Conservation (phyloP, 2,888 invertebrate species). For the Plebejus melissa region DNA sequence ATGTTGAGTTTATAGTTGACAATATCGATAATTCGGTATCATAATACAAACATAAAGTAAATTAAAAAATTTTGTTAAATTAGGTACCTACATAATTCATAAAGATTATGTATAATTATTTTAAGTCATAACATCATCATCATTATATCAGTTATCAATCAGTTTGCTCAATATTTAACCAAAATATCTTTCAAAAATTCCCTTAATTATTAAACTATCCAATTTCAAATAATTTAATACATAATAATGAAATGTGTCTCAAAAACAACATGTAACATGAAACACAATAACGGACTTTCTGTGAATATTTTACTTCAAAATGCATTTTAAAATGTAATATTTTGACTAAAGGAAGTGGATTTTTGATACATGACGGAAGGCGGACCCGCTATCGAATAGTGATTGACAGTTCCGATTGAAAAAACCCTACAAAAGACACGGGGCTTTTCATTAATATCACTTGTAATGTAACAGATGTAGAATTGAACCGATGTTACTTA, state of each 20-base stretch:
- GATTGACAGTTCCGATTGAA: slow-evolving; percentile 57
- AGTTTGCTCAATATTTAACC: too few species aligned
- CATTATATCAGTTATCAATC: too few species aligned
- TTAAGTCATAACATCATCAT: too few species aligned
- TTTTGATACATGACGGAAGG: slow-evolving; percentile 49
- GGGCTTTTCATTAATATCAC: slow-evolving; percentile 29
- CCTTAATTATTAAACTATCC: too few species aligned
- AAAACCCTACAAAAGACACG: slow-evolving; percentile 35
- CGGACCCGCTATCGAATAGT: slow-evolving; percentile 58
- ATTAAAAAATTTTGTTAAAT: too few species aligned
- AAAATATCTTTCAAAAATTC: too few species aligned
- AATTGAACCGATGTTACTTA: slow-evolving; percentile 13
- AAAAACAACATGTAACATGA: too few species aligned
- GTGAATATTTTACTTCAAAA: not conserved
- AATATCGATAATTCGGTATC: not conserved
- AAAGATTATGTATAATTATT: too few species aligned
- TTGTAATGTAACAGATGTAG: slow-evolving; percentile 23
- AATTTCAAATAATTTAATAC: too few species aligned
- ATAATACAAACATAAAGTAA: not conserved
- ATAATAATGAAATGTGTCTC: too few species aligned
- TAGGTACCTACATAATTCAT: not conserved
- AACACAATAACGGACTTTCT: not conserved
- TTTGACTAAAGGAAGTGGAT: slow-evolving; percentile 38
- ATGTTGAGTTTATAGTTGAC: not conserved
- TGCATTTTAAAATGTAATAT: slow-evolving; percentile 23